phyloP scores from a whole-genome alignment of 2,888 invertebrate species.

The Heliconius hortense region DNA sequence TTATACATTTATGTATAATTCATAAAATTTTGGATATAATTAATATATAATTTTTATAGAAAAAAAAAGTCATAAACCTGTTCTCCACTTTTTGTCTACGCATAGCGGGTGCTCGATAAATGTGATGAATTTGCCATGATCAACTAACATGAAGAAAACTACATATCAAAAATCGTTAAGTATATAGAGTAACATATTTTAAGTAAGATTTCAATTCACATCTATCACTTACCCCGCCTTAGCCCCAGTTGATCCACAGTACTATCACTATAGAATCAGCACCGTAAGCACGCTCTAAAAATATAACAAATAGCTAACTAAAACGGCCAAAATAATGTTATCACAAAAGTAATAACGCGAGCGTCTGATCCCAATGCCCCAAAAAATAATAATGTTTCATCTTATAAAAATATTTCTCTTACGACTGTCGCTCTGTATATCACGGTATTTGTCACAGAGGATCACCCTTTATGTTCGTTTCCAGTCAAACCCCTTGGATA shows the following conservation, averaged over 20 bases:
- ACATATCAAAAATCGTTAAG: not conserved
- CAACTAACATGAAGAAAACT: not conserved
- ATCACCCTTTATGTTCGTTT: constrained; percentile 83
- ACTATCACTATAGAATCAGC: not conserved
- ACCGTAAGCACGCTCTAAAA: not conserved
- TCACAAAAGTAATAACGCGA: constrained; percentile 72
- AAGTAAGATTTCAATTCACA: not conserved
- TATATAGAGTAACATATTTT: not conserved
- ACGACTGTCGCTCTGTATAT: constrained; percentile 81
- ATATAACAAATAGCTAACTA: constrained; percentile 19
- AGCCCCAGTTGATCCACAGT: not conserved
- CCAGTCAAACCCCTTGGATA: constrained; percentile 83
- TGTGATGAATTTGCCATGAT: not conserved
- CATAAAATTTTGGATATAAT: not conserved
- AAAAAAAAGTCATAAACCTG: no score
- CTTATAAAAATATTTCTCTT: constrained; percentile 82
- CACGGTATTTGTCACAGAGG: constrained; percentile 82
- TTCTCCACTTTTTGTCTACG: not conserved
- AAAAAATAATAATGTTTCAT: constrained; percentile 82
- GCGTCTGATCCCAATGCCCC: constrained; percentile 77
- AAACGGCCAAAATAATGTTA: constrained; percentile 52
- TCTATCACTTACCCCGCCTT: no score
- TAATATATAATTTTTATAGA: not conserved
- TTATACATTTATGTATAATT: no score
- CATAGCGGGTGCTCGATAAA: not conserved